Base-by-base conservation (phyloP, 2,113 vertebrate genomes). In the Scortum barcoo region DNA sequence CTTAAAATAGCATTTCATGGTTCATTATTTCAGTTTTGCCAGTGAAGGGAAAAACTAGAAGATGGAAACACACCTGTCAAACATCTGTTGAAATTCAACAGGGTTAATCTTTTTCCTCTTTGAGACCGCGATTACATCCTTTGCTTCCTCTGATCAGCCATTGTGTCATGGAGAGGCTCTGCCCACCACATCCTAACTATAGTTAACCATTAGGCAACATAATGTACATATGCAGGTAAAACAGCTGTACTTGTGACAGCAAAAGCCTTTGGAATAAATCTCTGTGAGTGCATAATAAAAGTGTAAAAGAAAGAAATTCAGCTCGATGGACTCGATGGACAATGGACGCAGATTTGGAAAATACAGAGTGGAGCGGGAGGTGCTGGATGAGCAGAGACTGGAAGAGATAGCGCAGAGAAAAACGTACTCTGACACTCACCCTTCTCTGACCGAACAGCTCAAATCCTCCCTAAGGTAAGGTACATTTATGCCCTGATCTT, bases 361-460 rank as follows among this genome's bases (percentile, higher is more conserved):
- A 2, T 95, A 95, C 80, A 88, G 0, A 0, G 90, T 95, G 50
- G 93, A 96, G 63, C 92, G 95, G 69, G 83, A 93, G 0, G 91
- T 96, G 48, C 85, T 99, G 76, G 95, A 95, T 40, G 97, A 99
- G 91, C 90, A 96, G 38, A 93, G 94, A 24, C 92, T 99, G 87
- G 97, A 98, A 81, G 93, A 95, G 54, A 61, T 97, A 51, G 95
- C 96, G 0, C 94, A 84, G 42, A 93, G 95, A 89, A 93, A 93
- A 84, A 26, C 88, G 3, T 83, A 71, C 81, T 88, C 86, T 77
- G 81, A 81, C 1, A 40, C 24, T 2, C 51, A 83, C 6, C 66
- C 65, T 19, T 89, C 93, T 3, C 17, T 96, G 42, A 80, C 33
- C 7, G 46, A 89, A 11, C 72, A 30, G 2, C 70, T 95, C 4